Base-by-base conservation (phyloP, 2,113 vertebrate genomes). In the Sinocyclocheilus anshuiensis region DNA sequence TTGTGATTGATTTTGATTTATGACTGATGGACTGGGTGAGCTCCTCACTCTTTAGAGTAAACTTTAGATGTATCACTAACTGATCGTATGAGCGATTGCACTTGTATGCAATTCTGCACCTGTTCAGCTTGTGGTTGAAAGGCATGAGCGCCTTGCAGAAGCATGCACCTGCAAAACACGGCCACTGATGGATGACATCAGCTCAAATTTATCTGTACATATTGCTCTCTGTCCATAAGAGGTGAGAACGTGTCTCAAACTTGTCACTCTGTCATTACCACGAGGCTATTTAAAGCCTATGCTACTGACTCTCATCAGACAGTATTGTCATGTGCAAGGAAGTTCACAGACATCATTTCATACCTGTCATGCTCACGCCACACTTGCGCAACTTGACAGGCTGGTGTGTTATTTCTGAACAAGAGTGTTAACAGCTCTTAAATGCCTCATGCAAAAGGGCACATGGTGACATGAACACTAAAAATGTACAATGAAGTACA, bases 221-320 rank as follows among this genome's bases (percentile, higher is more conserved):
- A 55, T 36, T n/a, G 77, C 48, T 29, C 75, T 71, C 45, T 74
- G 65, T 74, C 82, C 53, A 42, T 74, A 74, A 82, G 80, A 36
- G 63, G 80, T 50, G 80, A 53, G 20, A 33, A 59, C 12, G 50
- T 74, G 77, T 80, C 77, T 80, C 29, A 61, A 39, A 84, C 29
- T 33, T 74, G 18, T 57, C 48, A 55, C 48, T 83, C 81, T 71
- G 65, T 83, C 65, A 71, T 53, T 39, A 57, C 82, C 29, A 3
- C 39, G 13, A n/a, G 7, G 67, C 69, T 84, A 84, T 84, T 74
- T 39, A 84, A 84, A 84, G 82, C 69, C 26, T 42, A 9, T 72
- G 48, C 42, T 74, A 24, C 81, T 11, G 81, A 24, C 29, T 53
- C 33, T 72, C 69, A 83, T 57, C 80, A 69, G 61, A 82, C 18